These are phyloP conservation scores for Aplysia californica DNA, from an alignment of 1,140 invertebrate genomes.

Conservation along the genomic window DNA sequence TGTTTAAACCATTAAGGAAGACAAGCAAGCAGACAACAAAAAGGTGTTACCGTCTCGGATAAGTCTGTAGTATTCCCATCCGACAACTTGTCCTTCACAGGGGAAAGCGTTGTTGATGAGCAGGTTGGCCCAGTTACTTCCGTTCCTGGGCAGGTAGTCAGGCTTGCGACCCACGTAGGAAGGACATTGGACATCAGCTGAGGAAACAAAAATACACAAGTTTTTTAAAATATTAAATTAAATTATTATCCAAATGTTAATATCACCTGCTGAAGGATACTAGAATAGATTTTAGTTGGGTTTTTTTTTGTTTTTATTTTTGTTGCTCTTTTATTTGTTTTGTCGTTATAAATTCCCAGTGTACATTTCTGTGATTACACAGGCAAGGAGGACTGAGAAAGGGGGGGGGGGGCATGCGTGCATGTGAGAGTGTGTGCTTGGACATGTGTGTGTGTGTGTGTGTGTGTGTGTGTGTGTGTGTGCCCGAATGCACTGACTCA, in stretches of 20 bases:
- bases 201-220: constrained; percentile 8
- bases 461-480: background rate
- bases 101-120: constrained; percentile 60
- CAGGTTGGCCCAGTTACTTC: constrained; percentile 53
- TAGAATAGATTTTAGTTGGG: too few relatives aligned
- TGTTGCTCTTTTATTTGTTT: background rate
- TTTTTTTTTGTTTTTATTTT: too few relatives aligned
- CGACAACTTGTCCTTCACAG: constrained; percentile 52
- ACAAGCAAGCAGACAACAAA: too few relatives aligned
- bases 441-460: constrained; percentile 4
- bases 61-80: constrained; percentile 54
- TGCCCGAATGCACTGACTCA: background rate
- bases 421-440: background rate
- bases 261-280: background rate
- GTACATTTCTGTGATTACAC: background rate
- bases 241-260: background rate
- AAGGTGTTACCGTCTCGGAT: too few relatives aligned
- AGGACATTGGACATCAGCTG: constrained; percentile 51
- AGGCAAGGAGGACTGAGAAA: background rate
- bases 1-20: too few relatives aligned
- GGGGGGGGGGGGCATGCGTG: background rate
- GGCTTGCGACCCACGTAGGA: constrained; percentile 48
- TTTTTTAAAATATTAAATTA: background rate
- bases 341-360: background rate
- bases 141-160: constrained; percentile 42